phyloP scores from a whole-genome alignment of 2,113 vertebrate genomes.

The Etheostoma cragini region DNA sequence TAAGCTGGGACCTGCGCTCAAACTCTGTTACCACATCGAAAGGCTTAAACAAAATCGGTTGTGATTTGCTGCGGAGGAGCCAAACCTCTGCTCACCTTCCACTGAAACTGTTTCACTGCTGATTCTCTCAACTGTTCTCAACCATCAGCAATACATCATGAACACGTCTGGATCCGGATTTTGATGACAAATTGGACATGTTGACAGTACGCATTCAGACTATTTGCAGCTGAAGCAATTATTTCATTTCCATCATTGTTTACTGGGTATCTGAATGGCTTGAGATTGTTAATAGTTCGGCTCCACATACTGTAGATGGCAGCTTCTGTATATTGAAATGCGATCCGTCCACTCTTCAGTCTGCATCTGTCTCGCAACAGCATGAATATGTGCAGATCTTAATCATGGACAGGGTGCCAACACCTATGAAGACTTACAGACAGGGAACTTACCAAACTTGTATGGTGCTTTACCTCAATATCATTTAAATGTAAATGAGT shows the following conservation, averaged over 20 bases:
- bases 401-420: constrained; percentile 19
- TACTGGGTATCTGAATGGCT: constrained; percentile 30
- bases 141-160: constrained; percentile 38
- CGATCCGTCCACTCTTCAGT: background rate
- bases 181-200: constrained; percentile 29
- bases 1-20: constrained; percentile 95
- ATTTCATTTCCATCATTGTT: constrained; percentile 33
- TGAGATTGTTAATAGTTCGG: constrained; percentile 53
- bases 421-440: constrained; percentile 2
- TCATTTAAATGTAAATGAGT: constrained; percentile 38
- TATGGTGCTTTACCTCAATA: constrained; percentile 50
- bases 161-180: constrained; percentile 5
- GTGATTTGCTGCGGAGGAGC: constrained; percentile 73
- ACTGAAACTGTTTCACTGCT: constrained; percentile 12
- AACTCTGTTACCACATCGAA: constrained; percentile 98
- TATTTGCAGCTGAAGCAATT: constrained; percentile 19
- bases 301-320: constrained; percentile 42
- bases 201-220: constrained; percentile 29
- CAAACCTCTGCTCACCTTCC: background rate
- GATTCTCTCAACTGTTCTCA: constrained; percentile 14
- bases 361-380: background rate
- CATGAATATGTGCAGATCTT: constrained; percentile 13
- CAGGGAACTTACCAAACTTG: background rate
- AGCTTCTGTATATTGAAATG: constrained; percentile 40
- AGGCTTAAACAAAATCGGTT: constrained; percentile 93